These are phyloP conservation scores for Channa striata DNA, from an alignment of 2,797 vertebrate genomes.

Conservation along the genomic window DNA sequence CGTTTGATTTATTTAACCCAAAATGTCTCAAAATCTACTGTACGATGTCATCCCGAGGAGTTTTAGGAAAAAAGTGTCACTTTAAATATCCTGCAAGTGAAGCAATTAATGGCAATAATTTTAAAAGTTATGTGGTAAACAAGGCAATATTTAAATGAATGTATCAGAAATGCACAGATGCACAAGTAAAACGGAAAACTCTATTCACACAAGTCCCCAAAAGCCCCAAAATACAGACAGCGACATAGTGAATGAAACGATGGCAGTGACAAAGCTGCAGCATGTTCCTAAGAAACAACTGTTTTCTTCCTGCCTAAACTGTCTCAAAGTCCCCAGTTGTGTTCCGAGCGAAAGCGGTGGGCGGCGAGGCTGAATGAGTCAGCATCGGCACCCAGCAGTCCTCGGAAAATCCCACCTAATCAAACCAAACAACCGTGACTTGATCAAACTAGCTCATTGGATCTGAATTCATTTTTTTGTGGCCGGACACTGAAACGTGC, in stretches of 20 bases:
- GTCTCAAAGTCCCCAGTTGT: background rate
- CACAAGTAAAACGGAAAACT: no score
- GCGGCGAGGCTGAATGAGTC: constrained; percentile 26
- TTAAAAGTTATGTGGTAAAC: no score
- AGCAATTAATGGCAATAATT: no score
- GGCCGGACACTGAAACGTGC: no score
- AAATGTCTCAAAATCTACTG: background rate
- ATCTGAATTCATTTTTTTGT: constrained; percentile 36
- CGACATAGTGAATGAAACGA: background rate
- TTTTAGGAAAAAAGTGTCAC: no score
- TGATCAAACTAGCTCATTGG: constrained; percentile 51
- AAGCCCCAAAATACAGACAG: background rate
- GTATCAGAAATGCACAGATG: no score
- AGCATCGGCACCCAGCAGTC: constrained; percentile 15
- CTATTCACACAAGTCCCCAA: no score
- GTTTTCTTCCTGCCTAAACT: background rate
- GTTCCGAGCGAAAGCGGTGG: background rate
- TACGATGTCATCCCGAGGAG: background rate
- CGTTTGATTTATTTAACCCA: background rate
- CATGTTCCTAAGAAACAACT: background rate
- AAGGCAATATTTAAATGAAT: no score
- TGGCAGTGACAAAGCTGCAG: background rate
- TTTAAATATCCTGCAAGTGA: no score
- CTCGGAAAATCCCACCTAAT: constrained; percentile 38
- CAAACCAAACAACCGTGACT: constrained; percentile 46